Percentiles rank a stretch among this genome's conserved stretches.
phyloP scores from a whole-genome alignment of 2,113 vertebrate species.

The Pedionomus torquatus region DNA sequence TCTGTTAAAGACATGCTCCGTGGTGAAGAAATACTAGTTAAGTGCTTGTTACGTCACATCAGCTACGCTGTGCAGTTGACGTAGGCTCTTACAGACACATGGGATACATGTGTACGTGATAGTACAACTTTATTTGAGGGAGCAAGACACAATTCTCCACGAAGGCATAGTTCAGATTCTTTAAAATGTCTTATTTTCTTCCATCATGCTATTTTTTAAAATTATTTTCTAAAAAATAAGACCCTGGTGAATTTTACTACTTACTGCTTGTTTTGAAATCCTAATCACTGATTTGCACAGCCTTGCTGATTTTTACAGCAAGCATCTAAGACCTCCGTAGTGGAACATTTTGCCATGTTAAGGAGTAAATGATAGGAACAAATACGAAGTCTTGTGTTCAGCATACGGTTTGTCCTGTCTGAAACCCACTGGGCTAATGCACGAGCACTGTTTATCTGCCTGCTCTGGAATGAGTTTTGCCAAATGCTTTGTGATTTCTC shows the following conservation, averaged over 20 bases:
- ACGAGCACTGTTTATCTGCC: not conserved
- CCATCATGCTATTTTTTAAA: not conserved
- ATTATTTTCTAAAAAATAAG: not conserved
- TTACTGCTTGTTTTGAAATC: not conserved
- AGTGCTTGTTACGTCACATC: not conserved
- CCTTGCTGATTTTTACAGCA: not conserved
- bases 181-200: not conserved
- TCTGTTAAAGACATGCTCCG: not conserved
- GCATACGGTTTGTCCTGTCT: not conserved
- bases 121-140: not conserved
- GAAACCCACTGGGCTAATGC: not conserved
- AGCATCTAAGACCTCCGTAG: not conserved
- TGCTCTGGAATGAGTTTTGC: not conserved
- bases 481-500: not conserved
- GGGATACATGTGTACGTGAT: no score
- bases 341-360: not conserved
- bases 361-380: not conserved
- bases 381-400: not conserved
- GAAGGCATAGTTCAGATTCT: not conserved
- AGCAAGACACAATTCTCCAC: not conserved
- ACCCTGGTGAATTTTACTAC: not conserved
- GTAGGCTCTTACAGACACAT: not conserved
- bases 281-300: not conserved
- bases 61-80: not conserved
- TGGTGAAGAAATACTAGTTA: not conserved